phyloP scores from a whole-genome alignment of 2,888 invertebrate genomes.

The Drosophila setosimentum region DNA sequence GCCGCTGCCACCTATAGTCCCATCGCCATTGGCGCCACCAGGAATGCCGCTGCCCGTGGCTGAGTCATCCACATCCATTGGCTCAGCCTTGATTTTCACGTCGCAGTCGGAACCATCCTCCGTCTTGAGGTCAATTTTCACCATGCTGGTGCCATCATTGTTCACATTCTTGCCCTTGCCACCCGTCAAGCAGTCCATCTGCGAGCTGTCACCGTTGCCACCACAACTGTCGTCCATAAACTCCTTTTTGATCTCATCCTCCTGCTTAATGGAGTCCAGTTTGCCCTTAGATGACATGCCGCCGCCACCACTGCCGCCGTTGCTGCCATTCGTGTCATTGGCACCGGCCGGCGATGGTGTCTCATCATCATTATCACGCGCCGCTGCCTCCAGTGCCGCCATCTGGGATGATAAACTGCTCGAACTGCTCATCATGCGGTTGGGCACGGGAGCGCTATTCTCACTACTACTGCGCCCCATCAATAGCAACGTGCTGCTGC shows the following conservation, averaged over 20 bases:
- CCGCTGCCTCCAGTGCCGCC: slow-evolving; percentile 90
- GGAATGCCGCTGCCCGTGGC: slow-evolving; percentile 26
- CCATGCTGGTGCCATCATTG: slow-evolving; percentile 87
- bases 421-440: slow-evolving; percentile 79
- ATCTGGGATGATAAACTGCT: slow-evolving; percentile 89
- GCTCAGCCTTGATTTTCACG: slow-evolving; percentile 84
- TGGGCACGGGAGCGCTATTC: slow-evolving; percentile 20
- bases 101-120: slow-evolving; percentile 69
- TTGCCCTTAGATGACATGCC: slow-evolving; percentile 87
- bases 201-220: slow-evolving; percentile 84
- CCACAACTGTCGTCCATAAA: slow-evolving; percentile 86
- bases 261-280: slow-evolving; percentile 88
- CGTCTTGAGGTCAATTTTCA: slow-evolving; percentile 79
- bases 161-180: slow-evolving; percentile 88
- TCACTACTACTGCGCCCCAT: slow-evolving; percentile 39
- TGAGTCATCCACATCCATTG: slow-evolving; percentile 84
- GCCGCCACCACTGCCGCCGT: slow-evolving; percentile 63
- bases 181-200: slow-evolving; percentile 84
- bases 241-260: slow-evolving; percentile 89
- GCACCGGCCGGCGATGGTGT: slow-evolving; percentile 87
- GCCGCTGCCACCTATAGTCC: slow-evolving; percentile 83
- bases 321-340: slow-evolving; percentile 69
- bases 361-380: slow-evolving; percentile 89
- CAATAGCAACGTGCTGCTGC: slow-evolving; percentile 50
- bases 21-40: slow-evolving; percentile 63